phyloP scores from a whole-genome alignment of 2,888 invertebrate genomes.

The Lampropteryx suffumata region DNA sequence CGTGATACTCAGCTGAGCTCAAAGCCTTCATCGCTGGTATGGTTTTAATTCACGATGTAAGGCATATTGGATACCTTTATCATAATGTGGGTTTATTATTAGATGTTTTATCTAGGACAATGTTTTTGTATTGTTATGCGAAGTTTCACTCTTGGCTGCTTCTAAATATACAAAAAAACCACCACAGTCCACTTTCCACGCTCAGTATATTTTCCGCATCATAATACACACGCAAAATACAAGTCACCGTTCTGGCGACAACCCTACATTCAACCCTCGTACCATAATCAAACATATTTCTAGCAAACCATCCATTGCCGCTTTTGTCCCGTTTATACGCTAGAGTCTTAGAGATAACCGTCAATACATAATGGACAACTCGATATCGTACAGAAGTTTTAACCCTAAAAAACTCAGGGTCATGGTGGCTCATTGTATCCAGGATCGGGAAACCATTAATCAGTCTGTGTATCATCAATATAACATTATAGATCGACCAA shows the following conservation, averaged over 20 bases:
- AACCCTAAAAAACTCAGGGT: slow-evolving; percentile 53
- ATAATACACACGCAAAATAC: slow-evolving; percentile 64
- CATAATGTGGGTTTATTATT: slow-evolving; percentile 1
- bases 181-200: slow-evolving; percentile 43
- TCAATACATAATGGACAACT: slow-evolving; percentile 41
- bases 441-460: slow-evolving; percentile 75
- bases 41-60: slow-evolving; percentile 45
- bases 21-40: slow-evolving; percentile 48
- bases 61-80: slow-evolving; percentile 36
- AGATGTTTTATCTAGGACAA: background rate
- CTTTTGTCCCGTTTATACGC: background rate
- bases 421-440: slow-evolving; percentile 67
- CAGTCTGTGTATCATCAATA: slow-evolving; percentile 82
- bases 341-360: slow-evolving; percentile 10
- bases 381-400: slow-evolving; percentile 27
- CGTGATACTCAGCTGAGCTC: slow-evolving; percentile 36
- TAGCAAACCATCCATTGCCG: slow-evolving; percentile 38
- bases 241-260: slow-evolving; percentile 78
- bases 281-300: slow-evolving; percentile 27
- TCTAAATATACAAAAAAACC: slow-evolving; percentile 1
- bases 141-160: background rate
- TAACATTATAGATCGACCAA: slow-evolving; percentile 77
- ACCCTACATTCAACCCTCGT: slow-evolving; percentile 61
- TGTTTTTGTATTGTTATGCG: background rate
- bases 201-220: slow-evolving; percentile 49